phyloP scores from a whole-genome alignment of 2,797 vertebrate genomes.

The Crocidura indochinensis region DNA sequence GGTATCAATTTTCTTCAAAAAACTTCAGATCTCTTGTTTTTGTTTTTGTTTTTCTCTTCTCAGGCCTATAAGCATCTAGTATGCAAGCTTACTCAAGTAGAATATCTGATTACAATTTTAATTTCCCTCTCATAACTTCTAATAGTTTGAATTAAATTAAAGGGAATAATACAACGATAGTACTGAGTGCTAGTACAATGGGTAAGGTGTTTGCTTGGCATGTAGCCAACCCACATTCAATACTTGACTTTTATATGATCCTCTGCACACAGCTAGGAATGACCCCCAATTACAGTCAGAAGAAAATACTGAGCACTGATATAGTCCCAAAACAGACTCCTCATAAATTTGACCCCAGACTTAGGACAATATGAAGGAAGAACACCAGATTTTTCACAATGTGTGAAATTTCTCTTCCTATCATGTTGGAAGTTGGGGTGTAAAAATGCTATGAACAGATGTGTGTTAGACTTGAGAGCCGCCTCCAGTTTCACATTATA shows the following conservation, averaged over 20 bases:
- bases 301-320: too few species aligned
- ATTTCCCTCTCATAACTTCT: background rate
- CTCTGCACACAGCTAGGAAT: too few species aligned
- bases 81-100: background rate
- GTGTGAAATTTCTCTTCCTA: background rate
- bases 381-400: background rate
- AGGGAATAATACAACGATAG: too few species aligned
- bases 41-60: too few species aligned
- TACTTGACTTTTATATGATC: too few species aligned
- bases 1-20: slow-evolving; percentile 52
- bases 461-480: background rate
- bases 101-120: background rate
- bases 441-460: too few species aligned
- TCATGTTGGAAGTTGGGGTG: background rate
- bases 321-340: too few species aligned
- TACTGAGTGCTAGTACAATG: too few species aligned
- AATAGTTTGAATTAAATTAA: slow-evolving; percentile 51
- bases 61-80: background rate
- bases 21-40: background rate
- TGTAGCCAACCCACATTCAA: too few species aligned
- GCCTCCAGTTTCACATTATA: background rate
- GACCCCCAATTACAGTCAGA: too few species aligned
- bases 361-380: background rate
- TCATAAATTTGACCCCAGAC: slow-evolving; percentile 1
- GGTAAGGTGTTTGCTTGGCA: too few species aligned